Base-by-base conservation (phyloP, 2,797 vertebrate species). In the Ctenochaetus hawaiiensis region DNA sequence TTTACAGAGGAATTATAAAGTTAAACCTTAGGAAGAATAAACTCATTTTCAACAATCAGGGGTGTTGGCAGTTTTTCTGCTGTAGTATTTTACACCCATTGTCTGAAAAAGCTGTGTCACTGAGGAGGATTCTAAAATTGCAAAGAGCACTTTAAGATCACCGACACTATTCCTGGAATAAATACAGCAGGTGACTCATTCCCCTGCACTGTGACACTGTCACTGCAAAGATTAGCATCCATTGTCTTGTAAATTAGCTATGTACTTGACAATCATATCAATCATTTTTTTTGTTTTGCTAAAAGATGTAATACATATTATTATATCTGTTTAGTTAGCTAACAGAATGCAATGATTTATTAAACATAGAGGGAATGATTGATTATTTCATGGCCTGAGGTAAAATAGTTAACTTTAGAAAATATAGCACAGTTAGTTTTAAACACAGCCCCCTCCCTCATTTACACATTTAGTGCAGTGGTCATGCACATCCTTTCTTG, bases 171-270 rank as follows among this genome's bases (percentile, higher is more conserved):
- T 85, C 45, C 41, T 65, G 44, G 54, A 69, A 61, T 45, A 75
- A 67, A 75, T 54, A 43, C 53, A 74, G 17, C 39, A 10, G 41
- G 62, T 75, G 76, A 86, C 53, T 73, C 14, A 74, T 79, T 77
- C 68, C 68, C 51, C 67, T 68, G 54, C 45, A 75, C 43, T 71
- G 9, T 41, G 72, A 72, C 59, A 71, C 49, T 48, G 44, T 37
- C 18, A 12, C 75, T 75, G 62, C 53, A 74, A 58, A 64, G 22
- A 79, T 69, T 10, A 82, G 58, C 30, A 41, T 45, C 4, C 11
- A 26, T 22, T 68, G 57, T 76, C 61, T 74, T 39, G 9, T 61
- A 10, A 70, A 43, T 17, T 56, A 61, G 26, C 20, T 3, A 26
- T 64, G 23, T 52, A 12, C 39, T 41, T 9, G 8, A 41, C 39